phyloP scores from a whole-genome alignment of 2,797 vertebrate genomes.

The Sus cebifrons region DNA sequence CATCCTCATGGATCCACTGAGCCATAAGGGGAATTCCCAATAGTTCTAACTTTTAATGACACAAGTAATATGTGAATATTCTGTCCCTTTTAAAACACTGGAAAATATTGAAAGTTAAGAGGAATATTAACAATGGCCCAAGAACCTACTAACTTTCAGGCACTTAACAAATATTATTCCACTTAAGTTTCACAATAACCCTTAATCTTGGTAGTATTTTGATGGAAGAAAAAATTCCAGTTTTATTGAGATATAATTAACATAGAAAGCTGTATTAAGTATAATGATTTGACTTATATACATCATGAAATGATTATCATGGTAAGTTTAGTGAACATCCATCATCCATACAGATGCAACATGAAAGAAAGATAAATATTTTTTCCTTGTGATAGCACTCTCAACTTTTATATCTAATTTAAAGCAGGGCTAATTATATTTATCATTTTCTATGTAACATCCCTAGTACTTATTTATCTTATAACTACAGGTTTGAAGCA shows the following conservation, averaged over 20 bases:
- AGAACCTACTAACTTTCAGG: slow-evolving; percentile 29
- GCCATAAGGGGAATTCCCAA: background rate
- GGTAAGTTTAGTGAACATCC: background rate
- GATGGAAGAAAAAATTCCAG: no score
- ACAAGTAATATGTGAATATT: background rate
- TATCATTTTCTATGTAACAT: background rate
- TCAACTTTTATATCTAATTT: background rate
- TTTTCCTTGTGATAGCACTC: background rate
- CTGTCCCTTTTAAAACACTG: slow-evolving; percentile 42
- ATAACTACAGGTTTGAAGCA: background rate
- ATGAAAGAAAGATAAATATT: background rate
- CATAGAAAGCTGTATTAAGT: background rate
- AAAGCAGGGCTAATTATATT: background rate
- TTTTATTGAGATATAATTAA: background rate
- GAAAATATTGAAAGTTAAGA: slow-evolving; percentile 37
- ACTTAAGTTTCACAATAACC: background rate
- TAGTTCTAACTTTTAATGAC: background rate
- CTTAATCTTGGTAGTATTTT: background rate
- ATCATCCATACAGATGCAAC: background rate
- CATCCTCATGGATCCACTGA: no score
- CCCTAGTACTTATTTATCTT: background rate
- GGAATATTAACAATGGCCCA: background rate
- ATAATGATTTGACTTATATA: no score
- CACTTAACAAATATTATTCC: background rate
- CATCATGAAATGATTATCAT: background rate